Conservation (phyloP, 2,113 vertebrate species). For the Lycaon pictus region DNA sequence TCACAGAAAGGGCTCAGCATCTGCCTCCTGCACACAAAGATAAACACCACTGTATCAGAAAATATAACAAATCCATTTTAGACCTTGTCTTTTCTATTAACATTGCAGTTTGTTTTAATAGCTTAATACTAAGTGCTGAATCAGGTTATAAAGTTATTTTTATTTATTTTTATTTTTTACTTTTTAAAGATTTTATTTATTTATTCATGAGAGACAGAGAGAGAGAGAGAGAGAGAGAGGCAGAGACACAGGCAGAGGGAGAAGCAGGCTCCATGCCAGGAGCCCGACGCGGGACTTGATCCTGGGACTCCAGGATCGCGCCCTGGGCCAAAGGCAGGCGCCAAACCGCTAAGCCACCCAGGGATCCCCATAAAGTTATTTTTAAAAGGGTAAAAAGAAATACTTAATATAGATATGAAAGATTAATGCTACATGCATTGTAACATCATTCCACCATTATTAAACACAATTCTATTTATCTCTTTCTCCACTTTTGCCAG, state of each 20-base stretch:
- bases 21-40: slow-evolving; percentile 87
- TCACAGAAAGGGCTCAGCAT: slow-evolving; percentile 93
- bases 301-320: no score
- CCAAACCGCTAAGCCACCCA: no score
- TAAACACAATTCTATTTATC: not conserved
- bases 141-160: not conserved
- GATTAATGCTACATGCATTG: not conserved
- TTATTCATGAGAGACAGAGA: no score
- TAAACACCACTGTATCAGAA: not conserved
- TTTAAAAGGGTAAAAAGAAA: slow-evolving; percentile 8
- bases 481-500: not conserved
- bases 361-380: no score
- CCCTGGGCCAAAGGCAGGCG: no score
- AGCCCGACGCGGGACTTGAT: no score
- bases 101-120: not conserved
- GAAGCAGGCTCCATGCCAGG: no score
- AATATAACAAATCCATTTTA: not conserved
- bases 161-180: no score
- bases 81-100: not conserved
- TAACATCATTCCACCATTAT: not conserved
- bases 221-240: no score
- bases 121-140: slow-evolving; percentile 7
- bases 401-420: not conserved
- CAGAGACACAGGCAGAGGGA: no score
- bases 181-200: no score